Conservation (phyloP, 2,888 invertebrate genomes). For the Eilema griseolum region DNA sequence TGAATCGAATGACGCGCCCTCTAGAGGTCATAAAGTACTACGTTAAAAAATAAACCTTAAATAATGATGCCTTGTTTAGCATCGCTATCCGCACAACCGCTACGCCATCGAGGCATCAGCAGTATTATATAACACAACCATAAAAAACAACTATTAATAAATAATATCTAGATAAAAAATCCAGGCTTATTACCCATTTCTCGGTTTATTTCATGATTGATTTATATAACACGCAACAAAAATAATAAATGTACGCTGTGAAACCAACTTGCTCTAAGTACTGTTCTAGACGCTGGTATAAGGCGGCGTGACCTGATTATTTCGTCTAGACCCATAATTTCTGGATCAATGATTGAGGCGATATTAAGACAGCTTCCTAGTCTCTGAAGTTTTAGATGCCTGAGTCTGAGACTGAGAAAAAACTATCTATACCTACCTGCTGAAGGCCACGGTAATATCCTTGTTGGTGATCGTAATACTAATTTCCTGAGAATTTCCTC, state of each 20-base stretch:
- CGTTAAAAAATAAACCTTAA: no score
- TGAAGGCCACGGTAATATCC: no score
- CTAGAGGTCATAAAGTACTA: no score
- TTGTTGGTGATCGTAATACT: neutral
- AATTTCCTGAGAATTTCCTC: no score
- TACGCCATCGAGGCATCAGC: no score
- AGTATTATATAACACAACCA: no score
- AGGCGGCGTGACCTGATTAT: slow-evolving; percentile 23
- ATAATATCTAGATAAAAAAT: slow-evolving; percentile 1
- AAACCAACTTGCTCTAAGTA: neutral
- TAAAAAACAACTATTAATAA: neutral
- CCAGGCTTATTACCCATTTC: neutral
- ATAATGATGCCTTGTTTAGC: no score
- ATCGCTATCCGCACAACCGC: no score
- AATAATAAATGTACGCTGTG: slow-evolving; percentile 11
- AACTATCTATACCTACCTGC: neutral
- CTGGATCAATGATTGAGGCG: slow-evolving; percentile 18
- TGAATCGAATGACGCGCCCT: no score
- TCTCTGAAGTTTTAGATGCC: neutral
- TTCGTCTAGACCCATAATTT: slow-evolving; percentile 27
- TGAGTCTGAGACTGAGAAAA: neutral
- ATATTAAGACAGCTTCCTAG: slow-evolving; percentile 17
- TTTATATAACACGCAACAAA: slow-evolving; percentile 14
- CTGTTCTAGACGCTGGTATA: slow-evolving; percentile 9
- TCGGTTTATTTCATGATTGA: slow-evolving; percentile 8